Conservation (phyloP, 2,888 invertebrate species). For the Campaea margaritaria region DNA sequence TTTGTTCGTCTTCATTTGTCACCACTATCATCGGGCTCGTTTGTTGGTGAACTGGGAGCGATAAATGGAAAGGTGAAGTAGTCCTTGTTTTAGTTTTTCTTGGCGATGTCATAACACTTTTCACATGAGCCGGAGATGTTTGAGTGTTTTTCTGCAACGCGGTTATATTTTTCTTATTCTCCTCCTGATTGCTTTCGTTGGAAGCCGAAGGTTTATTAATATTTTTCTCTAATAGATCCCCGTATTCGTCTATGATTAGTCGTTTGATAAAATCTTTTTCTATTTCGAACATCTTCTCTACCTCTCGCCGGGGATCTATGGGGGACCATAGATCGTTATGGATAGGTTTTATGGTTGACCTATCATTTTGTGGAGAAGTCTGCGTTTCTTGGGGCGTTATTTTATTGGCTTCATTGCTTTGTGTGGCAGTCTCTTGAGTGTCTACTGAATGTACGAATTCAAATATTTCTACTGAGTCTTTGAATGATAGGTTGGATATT, state of each 20-base stretch:
- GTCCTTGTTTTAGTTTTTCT: conserved; percentile 73
- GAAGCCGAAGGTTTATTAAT: conserved; percentile 72
- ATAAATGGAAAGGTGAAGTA: conserved; percentile 69
- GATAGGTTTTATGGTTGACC: conserved; percentile 63
- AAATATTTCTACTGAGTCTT: conserved; percentile 73
- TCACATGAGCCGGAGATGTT: conserved; percentile 76
- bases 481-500: conserved; percentile 67
- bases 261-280: conserved; percentile 80
- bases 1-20: conserved; percentile 53
- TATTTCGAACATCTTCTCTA: conserved; percentile 71
- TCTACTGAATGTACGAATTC: conserved; percentile 76
- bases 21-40: conserved; percentile 68
- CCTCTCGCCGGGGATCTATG: conserved; percentile 67
- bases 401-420: conserved; percentile 64
- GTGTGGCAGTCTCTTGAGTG: conserved; percentile 75
- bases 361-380: conserved; percentile 70
- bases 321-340: conserved; percentile 73
- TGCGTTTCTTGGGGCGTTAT: conserved; percentile 77
- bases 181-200: conserved; percentile 46
- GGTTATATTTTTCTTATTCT: conserved; percentile 54
- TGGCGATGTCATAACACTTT: conserved; percentile 79
- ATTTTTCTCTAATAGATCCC: conserved; percentile 70
- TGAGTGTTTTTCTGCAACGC: conserved; percentile 76
- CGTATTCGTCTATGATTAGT: conserved; percentile 74
- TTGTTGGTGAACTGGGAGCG: conserved; percentile 63